These are phyloP conservation scores for Gymnoscopelus microlampas DNA, from an alignment of 2,797 vertebrate species.

Conservation along the genomic window DNA sequence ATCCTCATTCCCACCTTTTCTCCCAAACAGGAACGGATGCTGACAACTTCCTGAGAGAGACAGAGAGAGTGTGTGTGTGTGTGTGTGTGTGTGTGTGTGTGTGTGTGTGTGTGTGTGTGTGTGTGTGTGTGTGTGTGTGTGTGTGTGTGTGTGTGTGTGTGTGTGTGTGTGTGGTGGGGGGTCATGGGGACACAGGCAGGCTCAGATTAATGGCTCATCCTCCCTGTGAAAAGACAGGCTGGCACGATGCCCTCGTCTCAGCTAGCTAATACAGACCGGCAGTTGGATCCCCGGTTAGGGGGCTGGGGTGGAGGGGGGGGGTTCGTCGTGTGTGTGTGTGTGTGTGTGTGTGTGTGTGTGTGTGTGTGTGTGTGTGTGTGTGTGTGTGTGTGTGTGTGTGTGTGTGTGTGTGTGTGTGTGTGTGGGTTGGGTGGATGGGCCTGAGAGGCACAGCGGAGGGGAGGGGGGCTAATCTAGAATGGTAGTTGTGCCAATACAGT, in stretches of 20 bases:
- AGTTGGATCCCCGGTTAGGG: conserved; percentile 3
- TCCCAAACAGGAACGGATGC: conserved; percentile 28
- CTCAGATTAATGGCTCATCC: conserved; percentile 44
- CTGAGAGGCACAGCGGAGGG: background rate
- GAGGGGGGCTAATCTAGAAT: background rate
- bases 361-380: too few relatives aligned
- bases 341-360: too few relatives aligned
- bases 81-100: background rate
- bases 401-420: too few relatives aligned
- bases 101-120: background rate
- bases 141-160: background rate
- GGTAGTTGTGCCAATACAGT: background rate
- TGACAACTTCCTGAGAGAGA: conserved; percentile 30
- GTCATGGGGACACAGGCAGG: conserved; percentile 25
- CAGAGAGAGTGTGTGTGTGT: background rate
- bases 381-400: too few relatives aligned
- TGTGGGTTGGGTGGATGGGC: background rate
- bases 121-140: background rate
- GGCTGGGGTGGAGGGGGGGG: background rate
- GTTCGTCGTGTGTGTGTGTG: background rate
- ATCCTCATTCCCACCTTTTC: background rate
- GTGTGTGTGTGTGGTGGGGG: background rate
- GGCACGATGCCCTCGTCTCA: conserved; percentile 28
- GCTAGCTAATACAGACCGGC: conserved; percentile 38
- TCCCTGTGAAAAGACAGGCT: conserved; percentile 39